These are phyloP conservation scores for Trypoxylon attenuatum DNA, from an alignment of 2,888 invertebrate species.

Conservation along the genomic window DNA sequence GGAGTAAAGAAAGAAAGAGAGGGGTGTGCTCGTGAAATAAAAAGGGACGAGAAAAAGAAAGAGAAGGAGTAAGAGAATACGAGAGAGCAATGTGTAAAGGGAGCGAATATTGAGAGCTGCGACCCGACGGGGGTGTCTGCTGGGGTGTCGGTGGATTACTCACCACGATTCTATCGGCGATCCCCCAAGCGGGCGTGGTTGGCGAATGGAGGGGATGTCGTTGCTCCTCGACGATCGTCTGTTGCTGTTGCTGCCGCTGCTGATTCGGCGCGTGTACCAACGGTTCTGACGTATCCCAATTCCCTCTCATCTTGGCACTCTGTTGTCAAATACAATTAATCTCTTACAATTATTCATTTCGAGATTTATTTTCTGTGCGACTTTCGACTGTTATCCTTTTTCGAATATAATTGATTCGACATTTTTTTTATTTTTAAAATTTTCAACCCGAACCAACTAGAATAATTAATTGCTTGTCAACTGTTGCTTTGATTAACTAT, in stretches of 20 bases:
- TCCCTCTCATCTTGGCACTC: slow-evolving; percentile 53
- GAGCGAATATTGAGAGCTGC: too few species aligned
- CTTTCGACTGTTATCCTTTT: too few species aligned
- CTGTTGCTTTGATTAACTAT: neutral
- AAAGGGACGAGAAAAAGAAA: slow-evolving; percentile 4
- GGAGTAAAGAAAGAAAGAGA: slow-evolving; percentile 9
- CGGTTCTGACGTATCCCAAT: slow-evolving; percentile 54
- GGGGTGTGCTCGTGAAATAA: too few species aligned
- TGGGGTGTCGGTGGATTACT: slow-evolving; percentile 62
- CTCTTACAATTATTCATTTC: neutral
- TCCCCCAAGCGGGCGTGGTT: slow-evolving; percentile 67
- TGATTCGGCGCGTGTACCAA: slow-evolving; percentile 43
- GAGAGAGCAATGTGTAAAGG: slow-evolving; percentile 25
- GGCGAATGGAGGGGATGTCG: slow-evolving; percentile 54
- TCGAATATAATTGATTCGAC: too few species aligned
- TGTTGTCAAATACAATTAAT: neutral
- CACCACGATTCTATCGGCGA: slow-evolving; percentile 62
- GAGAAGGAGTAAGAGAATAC: slow-evolving; percentile 23
- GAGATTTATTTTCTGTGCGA: neutral
- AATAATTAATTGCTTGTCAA: too few species aligned
- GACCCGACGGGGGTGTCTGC: slow-evolving; percentile 43
- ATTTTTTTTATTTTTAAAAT: too few species aligned
- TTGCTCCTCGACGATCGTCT: slow-evolving; percentile 48
- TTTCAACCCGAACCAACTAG: too few species aligned
- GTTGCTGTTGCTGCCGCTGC: slow-evolving; percentile 48